Evolutionary conservation across 2,888 invertebrate genomes (phyloP), one percentile per base, ranked within the genome.

Genomic region (Leptura quadrifasciata): DNA sequence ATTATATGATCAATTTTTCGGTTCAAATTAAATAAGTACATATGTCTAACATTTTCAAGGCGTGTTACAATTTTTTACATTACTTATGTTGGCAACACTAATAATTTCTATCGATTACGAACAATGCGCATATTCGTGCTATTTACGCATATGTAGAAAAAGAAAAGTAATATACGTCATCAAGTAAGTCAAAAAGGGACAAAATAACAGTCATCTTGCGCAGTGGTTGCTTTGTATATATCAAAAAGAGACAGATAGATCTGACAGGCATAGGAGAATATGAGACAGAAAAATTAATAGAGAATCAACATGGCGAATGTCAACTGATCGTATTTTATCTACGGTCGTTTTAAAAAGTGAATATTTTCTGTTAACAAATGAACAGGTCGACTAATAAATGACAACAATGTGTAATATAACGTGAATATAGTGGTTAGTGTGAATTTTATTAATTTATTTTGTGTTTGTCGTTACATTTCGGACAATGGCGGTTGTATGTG

Each of bases 381-480:
- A 69, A 81, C 73, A 74, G 75, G 74, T 76, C 72, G 76, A 76
- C 78, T 72, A 64, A 72, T 79, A 80, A 76, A 76, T 64, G 70
- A 52, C 72, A 76, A 82, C 79, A 82, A 85, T 86, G 86, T 86
- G 84, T 81, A 86, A 85, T 80, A 81, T 87, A 79, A 87, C 86
- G 81, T 87, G 83, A 85, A 81, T 79, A 81, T 81, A 79, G 79
- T 79, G 75, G 74, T 69, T 72, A 64, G 58, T 79, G 60, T 67
- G 79, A 79, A 79, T 79, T 80, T 78, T 75, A 76, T 82, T 78
- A 75, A 65, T 83, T 81, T 82, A 77, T 81, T 81, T 84, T 74
- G 72, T 60, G 79, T 83, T 81, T 82, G 80, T 74, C 75, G 74
- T 80, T 77, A 76, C 77, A 81, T 82, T 73, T 79, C 76, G 73